phyloP scores from a whole-genome alignment of 2,113 vertebrate species.

The Dicaeum eximium region DNA sequence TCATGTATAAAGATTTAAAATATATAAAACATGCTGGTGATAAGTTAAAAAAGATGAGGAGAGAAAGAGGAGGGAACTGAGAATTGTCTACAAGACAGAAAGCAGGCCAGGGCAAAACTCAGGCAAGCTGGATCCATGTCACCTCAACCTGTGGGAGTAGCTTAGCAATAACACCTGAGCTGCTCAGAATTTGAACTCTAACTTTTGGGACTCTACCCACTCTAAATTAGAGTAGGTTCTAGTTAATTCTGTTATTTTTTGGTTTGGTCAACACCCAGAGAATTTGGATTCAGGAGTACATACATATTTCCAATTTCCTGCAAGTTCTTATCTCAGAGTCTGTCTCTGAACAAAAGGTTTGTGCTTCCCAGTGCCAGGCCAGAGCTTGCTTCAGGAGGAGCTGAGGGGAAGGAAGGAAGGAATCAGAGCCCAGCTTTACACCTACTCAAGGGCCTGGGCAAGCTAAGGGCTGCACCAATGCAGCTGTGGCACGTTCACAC shows the following conservation, averaged over 20 bases:
- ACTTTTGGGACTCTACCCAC: background rate
- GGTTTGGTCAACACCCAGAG: background rate
- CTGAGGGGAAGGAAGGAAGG: background rate
- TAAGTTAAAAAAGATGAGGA: background rate
- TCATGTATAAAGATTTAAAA: background rate
- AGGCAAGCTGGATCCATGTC: background rate
- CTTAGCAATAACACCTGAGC: background rate
- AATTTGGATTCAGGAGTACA: background rate
- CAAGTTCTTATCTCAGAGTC: background rate
- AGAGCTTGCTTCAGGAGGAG: background rate
- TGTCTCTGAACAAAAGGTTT: background rate
- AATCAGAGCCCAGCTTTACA: background rate
- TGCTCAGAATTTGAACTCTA: background rate
- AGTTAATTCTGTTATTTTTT: background rate
- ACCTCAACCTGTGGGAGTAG: background rate
- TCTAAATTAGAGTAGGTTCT: background rate
- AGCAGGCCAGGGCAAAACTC: background rate
- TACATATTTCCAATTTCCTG: background rate
- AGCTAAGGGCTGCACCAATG: background rate
- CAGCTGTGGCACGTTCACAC: background rate
- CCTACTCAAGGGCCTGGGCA: background rate
- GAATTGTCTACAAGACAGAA: background rate
- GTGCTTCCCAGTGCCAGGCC: background rate
- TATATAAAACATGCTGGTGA: background rate
- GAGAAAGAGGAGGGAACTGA: background rate